phyloP scores from a whole-genome alignment of 2,797 vertebrate genomes.

The Paramormyrops hopkinsi region DNA sequence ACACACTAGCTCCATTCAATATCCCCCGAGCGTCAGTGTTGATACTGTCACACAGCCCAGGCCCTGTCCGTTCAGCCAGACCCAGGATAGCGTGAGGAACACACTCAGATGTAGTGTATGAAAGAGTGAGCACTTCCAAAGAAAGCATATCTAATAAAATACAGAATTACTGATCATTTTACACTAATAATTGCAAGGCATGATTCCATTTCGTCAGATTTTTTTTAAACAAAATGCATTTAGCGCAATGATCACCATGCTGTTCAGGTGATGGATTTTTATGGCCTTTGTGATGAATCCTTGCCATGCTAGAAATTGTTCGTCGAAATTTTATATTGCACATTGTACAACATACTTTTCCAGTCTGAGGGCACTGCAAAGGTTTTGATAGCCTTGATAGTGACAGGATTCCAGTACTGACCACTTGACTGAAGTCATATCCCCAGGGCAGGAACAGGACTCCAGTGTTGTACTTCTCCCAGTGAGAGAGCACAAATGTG shows the following conservation, averaged over 20 bases:
- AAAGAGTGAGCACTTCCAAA: neutral
- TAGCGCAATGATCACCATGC: neutral
- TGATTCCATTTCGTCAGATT: neutral
- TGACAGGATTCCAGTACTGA: conserved; percentile 37
- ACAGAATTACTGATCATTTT: neutral
- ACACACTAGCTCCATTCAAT: neutral
- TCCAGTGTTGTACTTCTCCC: conserved; percentile 60
- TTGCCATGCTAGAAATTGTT: neutral
- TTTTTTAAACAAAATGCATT: neutral
- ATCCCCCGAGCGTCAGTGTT: neutral
- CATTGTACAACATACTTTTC: neutral
- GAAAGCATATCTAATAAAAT: neutral
- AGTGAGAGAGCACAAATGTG: conserved; percentile 58
- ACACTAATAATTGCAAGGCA: neutral
- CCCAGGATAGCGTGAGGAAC: neutral
- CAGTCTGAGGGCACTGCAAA: neutral
- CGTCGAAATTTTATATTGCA: neutral
- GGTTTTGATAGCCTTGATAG: neutral
- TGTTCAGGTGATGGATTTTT: neutral
- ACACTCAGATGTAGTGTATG: neutral
- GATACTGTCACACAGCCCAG: neutral
- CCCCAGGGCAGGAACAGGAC: conserved; percentile 58
- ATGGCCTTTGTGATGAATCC: neutral
- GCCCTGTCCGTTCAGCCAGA: neutral
- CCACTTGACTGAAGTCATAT: conserved; percentile 58